Evolutionary conservation across 2,797 vertebrate species (phyloP).

Genomic region (Cossypha dichroa): DNA sequence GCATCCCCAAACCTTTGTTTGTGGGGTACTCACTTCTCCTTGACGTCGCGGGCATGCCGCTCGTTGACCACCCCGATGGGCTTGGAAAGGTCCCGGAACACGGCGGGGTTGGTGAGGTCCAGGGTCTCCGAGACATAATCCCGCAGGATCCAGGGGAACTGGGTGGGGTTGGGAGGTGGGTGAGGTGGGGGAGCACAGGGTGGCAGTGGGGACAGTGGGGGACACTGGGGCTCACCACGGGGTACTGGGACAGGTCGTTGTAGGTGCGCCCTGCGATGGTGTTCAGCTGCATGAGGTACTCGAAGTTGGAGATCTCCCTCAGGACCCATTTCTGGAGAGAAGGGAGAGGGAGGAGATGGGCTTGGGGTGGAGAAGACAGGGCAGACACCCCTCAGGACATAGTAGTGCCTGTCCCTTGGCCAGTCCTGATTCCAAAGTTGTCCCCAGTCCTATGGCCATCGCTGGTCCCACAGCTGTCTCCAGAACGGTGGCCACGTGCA

Average conservation of each 20-base stretch:
- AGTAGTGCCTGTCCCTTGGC: rapidly evolving
- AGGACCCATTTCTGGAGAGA: conserved; percentile 91
- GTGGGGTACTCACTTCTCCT: conserved; percentile 87
- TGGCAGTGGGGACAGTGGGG: rapidly evolving
- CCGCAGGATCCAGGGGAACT: conserved; percentile 96
- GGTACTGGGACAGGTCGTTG: conserved; percentile 97
- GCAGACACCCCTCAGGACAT: rapidly evolving
- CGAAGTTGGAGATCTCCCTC: conserved; percentile 97
- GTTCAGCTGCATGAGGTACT: conserved; percentile 98
- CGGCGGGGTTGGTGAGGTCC: conserved; percentile 86
- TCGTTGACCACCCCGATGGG: conserved; percentile 95
- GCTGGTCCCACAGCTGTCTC: rapidly evolving
- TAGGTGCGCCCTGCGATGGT: conserved; percentile 95
- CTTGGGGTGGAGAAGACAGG: background rate
- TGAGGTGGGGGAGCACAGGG: rapidly evolving
- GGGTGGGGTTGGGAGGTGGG: background rate
- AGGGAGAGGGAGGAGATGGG: background rate
- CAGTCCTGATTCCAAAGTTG: background rate
- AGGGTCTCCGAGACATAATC: conserved; percentile 89
- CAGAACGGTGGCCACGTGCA: background rate
- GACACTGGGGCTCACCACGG: conserved; percentile 82
- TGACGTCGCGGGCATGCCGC: conserved; percentile 90
- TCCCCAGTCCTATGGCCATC: rapidly evolving
- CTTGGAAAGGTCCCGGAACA: conserved; percentile 95
- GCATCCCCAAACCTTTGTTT: rapidly evolving